Conservation (phyloP, 1,140 invertebrate genomes). For the Trichomalopsis sarcophagae region DNA sequence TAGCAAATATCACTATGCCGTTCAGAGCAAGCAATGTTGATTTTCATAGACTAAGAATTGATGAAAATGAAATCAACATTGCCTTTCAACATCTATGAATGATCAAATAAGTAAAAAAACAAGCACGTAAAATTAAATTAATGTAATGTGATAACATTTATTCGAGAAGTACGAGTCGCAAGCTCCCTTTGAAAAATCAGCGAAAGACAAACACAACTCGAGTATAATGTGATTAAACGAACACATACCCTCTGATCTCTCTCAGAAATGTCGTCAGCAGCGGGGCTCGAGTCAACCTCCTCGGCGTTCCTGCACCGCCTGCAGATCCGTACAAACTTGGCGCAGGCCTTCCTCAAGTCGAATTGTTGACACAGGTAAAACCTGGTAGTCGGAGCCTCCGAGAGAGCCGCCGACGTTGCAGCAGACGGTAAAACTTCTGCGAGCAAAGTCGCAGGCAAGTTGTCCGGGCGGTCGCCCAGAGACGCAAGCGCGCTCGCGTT, state of each 20-base stretch:
- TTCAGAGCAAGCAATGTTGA: too few species aligned
- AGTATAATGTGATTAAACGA: neutral
- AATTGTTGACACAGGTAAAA: conserved; percentile 67
- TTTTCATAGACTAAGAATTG: too few species aligned
- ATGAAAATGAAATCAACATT: too few species aligned
- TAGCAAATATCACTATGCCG: too few species aligned
- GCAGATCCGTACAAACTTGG: conserved; percentile 66
- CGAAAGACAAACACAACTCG: neutral
- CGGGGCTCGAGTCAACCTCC: neutral
- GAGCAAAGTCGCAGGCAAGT: conserved; percentile 29
- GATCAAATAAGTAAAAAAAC: too few species aligned
- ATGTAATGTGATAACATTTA: too few species aligned
- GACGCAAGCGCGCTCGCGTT: conserved; percentile 61
- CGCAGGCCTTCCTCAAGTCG: conserved; percentile 66
- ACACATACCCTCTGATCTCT: conserved; percentile 45
- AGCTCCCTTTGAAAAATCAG: too few species aligned
- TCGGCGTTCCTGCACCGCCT: conserved; percentile 46
- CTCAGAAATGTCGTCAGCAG: conserved; percentile 27
- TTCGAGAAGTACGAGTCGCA: too few species aligned
- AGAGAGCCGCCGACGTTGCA: neutral
- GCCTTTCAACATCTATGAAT: too few species aligned
- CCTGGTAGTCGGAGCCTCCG: conserved; percentile 55
- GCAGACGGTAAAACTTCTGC: conserved; percentile 51
- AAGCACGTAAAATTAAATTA: too few species aligned
- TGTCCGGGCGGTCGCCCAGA: conserved; percentile 59